Conservation (phyloP, 2,113 vertebrate genomes). For the Heteronetta atricapilla region DNA sequence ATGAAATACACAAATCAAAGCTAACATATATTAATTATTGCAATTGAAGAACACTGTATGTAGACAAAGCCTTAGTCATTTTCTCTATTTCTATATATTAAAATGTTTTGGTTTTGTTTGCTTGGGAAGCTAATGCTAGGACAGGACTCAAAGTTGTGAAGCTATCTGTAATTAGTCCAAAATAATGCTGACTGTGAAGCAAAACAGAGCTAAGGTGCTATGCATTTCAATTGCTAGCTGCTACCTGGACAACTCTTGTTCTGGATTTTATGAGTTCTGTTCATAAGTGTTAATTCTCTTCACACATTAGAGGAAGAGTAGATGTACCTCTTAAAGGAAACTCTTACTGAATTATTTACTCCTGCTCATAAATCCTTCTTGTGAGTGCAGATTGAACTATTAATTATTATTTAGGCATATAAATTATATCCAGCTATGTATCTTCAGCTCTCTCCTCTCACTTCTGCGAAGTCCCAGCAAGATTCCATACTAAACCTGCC, state of each 20-base stretch:
- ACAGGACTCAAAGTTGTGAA: not conserved
- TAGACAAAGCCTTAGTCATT: not conserved
- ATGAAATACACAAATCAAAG: not conserved
- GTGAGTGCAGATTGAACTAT: slow-evolving; percentile 10
- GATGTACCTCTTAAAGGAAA: not conserved
- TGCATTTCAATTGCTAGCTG: not conserved
- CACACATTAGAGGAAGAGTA: not conserved
- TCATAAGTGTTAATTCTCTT: not conserved
- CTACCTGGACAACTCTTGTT: not conserved
- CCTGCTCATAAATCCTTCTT: not conserved
- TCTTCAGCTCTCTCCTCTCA: not conserved
- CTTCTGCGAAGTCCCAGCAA: not conserved
- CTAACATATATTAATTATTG: not conserved
- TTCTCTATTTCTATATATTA: not conserved
- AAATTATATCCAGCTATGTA: not conserved
- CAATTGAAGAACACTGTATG: not conserved
- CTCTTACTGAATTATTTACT: not conserved
- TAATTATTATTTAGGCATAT: slow-evolving; percentile 34
- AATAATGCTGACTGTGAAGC: not conserved
- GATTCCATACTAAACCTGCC: not conserved
- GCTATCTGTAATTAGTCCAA: not conserved
- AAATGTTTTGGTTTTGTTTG: not conserved
- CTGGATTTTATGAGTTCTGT: not conserved
- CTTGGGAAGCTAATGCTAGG: not conserved
- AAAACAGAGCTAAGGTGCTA: not conserved